Base-by-base conservation (phyloP, 2,797 vertebrate genomes). In the Podarcis siculus region DNA sequence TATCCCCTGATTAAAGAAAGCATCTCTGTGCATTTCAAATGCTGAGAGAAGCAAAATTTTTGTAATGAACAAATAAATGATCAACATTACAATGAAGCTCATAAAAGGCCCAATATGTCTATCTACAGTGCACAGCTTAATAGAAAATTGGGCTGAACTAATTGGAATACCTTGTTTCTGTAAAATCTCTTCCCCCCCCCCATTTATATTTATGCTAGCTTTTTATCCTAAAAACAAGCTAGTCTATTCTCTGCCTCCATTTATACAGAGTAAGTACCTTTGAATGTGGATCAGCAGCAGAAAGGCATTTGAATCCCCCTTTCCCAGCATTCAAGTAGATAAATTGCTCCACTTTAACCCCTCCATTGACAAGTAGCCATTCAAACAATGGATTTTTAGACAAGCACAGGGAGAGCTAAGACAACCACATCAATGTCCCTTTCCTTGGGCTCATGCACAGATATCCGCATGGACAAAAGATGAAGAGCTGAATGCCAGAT, bases 11-110 rank as follows among this genome's bases (percentile, higher is more conserved):
- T 90, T 94, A 94, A 86, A 90, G 61, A 79, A 30, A 82, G 42
- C 42, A 83, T 55, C 15, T 30, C 4, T 80, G 25, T 80, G 39
- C 10, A 82, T 91, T 93, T 94, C 77, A 32, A 83, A 35, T 83
- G 81, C 32, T 92, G 86, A 94, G 80, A 13, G 58, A 75, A 32
- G 66, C 8, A 87, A 90, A 95, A 92, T 67, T 78, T 77, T 87
- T 89, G 79, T 30, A 83, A 17, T 35, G 21, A 10, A 15, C 8
- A 92, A 89, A 92, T 88, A 42, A 64, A 6, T 79, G 66, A 82
- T 75, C 87, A 90, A 73, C 19, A 66, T 86, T 86, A 72, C 30
- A 87, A 66, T 4, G 0, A 85, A 23, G 42, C 89, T 79, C 30
- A 86, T 25, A 89, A 66, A 92, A 7, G n/a, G 2, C 69, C 8